A percentile compares a stretch with the other conserved stretches of the same genome.
Conservation (phyloP, 2,113 vertebrate genomes). For the Eulemur macaco region DNA sequence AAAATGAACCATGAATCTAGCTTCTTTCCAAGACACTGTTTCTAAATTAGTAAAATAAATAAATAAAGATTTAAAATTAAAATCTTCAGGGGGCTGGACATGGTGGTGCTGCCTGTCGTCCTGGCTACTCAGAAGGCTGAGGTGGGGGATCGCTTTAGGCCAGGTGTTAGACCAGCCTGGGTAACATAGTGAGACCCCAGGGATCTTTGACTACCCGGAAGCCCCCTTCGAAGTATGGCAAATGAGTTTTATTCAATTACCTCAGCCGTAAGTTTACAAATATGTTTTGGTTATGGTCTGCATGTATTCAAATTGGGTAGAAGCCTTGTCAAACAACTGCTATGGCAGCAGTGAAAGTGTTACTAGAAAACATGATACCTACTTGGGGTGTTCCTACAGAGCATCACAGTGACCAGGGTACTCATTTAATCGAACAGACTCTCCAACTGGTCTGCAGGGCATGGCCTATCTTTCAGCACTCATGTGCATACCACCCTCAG, state of each 20-base stretch:
- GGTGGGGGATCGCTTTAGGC: neutral
- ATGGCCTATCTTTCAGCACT: neutral
- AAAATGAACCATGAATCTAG: neutral
- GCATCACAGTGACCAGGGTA: too few relatives aligned
- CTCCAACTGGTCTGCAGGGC: neutral
- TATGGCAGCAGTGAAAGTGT: too few relatives aligned
- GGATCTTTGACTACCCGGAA: neutral
- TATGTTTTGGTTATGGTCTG: neutral
- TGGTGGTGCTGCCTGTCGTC: neutral
- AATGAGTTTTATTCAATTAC: neutral
- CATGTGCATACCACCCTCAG: neutral
- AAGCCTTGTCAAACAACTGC: too few relatives aligned
- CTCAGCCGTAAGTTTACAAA: neutral
- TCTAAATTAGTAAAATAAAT: neutral
- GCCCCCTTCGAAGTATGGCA: neutral
- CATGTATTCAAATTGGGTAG: too few relatives aligned
- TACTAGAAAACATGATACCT: too few relatives aligned
- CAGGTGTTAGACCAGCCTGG: neutral
- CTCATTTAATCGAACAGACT: neutral
- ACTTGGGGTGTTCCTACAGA: too few relatives aligned
- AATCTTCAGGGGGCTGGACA: neutral
- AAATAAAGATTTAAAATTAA: neutral
- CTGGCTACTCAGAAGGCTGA: neutral
- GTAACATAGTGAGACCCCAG: neutral
- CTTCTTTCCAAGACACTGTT: neutral